Evolutionary conservation across 2,888 invertebrate species (phyloP), one percentile per base, ranked within the genome.

Genomic region (Hyposoter didymator): DNA sequence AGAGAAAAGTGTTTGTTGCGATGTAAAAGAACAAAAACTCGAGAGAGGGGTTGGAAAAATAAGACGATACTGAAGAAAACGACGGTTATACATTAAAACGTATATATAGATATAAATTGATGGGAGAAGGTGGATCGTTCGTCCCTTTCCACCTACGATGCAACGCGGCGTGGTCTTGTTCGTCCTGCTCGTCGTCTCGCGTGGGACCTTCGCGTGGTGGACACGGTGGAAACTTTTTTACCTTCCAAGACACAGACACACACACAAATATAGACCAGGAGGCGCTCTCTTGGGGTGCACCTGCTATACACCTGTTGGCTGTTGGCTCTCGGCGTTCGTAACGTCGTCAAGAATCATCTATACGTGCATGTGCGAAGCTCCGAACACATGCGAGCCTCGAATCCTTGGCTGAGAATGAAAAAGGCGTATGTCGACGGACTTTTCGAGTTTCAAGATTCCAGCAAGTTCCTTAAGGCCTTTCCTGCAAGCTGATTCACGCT

Each of bases 261-360:
- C 83, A 43, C 52, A 81, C 43, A 76, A 74, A 84, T 89, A 82
- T 85, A 87, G 85, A 88, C 87, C 89, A 88, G 90, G 91, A 86
- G 89, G 89, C 89, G 89, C 90, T 90, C 85, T 89, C 89, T 88
- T 89, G 87, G 88, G 88, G 90, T 90, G 90, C 92, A 92, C 92
- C 93, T 92, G 93, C 93, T 92, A 93, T 92, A 91, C 93, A 93
- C 93, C 93, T 93, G 93, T 93, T 93, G 93, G 90, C 92, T 91
- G 92, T 92, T 92, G 92, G 91, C 76, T 74, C 75, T 49, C 62
- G 78, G 59, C n/a, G n/a, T 32, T 85, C 80, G 67, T 55, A 82
- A 78, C 84, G 82, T 84, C 86, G 76, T 82, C 78, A 72, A 47
- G 72, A 67, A 83, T 81, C 74, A 35, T 84, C 72, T 55, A 80